Conservation (phyloP, 2,888 invertebrate species). For the Cataglyphis altisquamis region DNA sequence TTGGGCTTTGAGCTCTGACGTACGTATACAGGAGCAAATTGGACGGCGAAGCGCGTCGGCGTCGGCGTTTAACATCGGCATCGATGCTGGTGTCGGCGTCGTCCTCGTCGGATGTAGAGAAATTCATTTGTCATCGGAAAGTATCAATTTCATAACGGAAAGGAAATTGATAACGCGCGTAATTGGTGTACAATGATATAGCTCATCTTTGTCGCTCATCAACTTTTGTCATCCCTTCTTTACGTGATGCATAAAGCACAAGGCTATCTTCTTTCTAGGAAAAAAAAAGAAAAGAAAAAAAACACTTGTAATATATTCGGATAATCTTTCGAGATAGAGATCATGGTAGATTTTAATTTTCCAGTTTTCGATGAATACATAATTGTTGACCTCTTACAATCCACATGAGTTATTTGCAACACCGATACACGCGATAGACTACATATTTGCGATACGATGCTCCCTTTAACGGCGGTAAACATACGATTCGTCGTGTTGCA, state of each 20-base stretch:
- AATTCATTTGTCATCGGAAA: constrained; percentile 3
- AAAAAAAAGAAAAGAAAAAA: background rate
- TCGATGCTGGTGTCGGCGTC: background rate
- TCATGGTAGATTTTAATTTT: background rate
- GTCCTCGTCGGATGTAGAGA: background rate
- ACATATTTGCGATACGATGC: constrained; percentile 26
- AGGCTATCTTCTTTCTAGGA: background rate
- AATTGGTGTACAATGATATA: background rate
- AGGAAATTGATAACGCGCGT: constrained; percentile 30
- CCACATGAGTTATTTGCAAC: background rate
- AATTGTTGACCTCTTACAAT: background rate
- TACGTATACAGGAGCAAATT: constrained; percentile 63
- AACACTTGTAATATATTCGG: background rate
- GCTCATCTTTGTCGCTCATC: background rate
- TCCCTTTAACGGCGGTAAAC: constrained; percentile 20
- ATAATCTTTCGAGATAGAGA: background rate
- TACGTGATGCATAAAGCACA: background rate
- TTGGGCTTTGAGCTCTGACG: constrained; percentile 68
- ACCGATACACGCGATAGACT: background rate
- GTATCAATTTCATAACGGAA: background rate
- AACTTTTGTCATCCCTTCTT: background rate
- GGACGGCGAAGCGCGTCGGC: constrained; percentile 64
- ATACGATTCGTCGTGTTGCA: background rate
- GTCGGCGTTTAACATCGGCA: constrained; percentile 13
- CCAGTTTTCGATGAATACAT: background rate